Base-by-base conservation (phyloP, 2,113 vertebrate species). In the Poicephalus gulielmi region DNA sequence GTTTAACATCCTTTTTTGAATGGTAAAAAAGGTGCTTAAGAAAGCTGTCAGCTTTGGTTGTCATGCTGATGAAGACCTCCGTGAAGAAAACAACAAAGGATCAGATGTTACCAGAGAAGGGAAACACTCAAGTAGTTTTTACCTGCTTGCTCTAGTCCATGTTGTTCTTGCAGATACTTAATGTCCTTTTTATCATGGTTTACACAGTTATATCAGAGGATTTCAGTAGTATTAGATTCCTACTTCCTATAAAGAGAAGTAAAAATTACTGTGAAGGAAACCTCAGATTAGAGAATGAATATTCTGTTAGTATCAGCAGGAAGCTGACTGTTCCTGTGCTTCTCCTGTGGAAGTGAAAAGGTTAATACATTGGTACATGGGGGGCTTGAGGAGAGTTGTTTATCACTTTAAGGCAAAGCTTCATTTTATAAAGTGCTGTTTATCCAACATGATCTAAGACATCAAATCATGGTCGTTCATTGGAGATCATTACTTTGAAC, bases 321-420 rank as follows among this genome's bases (percentile, higher is more conserved):
- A 57, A 88, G 8, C 24, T 71, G 69, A 8, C 22, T 33, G 50
- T 53, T 92, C 63, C 70, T 41, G 0, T 62, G 12, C 27, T n/a
- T 57, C 7, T 62, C 28, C 50, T 55, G 12, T 5, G 23, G 22
- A 24, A 28, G 50, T 18, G 24, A 46, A 73, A 39, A 24, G 23
- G 39, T 75, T 85, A 31, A 69, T 1, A 1, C 35, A 8, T 5
- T 24, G 15, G 11, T 19, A 6, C 14, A 6, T 0, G 4, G 0
- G 6, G 6, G 0, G 0, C 3, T 11, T 28, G 5, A 1, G 5
- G 0, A 6, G 6, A 0, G 0, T 3, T 17, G 44, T 59, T 16
- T 60, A 23, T 33, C 31, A 46, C 28, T 37, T 57, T 3, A 41
- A 17, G 28, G 28, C 30, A 35, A 68, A 89, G 11, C 8, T 87